These are phyloP conservation scores for Amphiprion clarkii DNA, from an alignment of 2,797 vertebrate genomes.

Conservation along the genomic window DNA sequence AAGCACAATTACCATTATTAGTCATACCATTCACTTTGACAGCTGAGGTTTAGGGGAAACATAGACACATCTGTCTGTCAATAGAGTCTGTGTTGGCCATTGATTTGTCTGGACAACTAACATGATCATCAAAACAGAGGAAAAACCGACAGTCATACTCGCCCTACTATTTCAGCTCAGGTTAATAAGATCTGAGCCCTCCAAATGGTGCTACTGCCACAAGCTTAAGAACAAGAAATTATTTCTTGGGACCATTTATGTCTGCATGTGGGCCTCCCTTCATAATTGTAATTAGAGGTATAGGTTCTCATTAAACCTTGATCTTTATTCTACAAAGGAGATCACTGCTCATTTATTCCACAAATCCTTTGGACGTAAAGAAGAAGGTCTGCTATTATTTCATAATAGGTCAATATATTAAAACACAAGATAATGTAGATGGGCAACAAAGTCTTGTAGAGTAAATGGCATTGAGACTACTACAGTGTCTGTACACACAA, in stretches of 20 bases:
- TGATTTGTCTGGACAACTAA: neutral
- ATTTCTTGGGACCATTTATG: neutral
- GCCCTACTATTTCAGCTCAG: no score
- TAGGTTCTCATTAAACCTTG: neutral
- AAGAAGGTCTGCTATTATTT: neutral
- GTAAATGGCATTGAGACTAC: no score
- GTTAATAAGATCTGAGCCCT: no score
- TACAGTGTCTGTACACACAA: no score
- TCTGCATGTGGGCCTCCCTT: neutral
- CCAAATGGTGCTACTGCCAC: no score
- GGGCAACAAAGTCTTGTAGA: no score
- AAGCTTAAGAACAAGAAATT: no score
- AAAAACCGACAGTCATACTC: no score
- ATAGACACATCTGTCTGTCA: neutral
- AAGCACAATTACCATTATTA: neutral
- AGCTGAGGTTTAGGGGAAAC: slow-evolving; percentile 3
- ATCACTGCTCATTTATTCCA: no score
- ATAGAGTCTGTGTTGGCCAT: neutral
- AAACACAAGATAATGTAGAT: neutral
- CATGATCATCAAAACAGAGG: no score
- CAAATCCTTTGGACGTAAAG: neutral
- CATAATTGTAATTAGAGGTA: neutral
- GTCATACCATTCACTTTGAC: neutral
- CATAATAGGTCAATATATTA: neutral
- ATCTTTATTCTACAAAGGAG: neutral